Percentiles rank a stretch among this genome's conserved stretches.
Evolutionary conservation across 2,113 vertebrate genomes (phyloP).

Genomic region (Hypocryptadius cinnamomeus): DNA sequence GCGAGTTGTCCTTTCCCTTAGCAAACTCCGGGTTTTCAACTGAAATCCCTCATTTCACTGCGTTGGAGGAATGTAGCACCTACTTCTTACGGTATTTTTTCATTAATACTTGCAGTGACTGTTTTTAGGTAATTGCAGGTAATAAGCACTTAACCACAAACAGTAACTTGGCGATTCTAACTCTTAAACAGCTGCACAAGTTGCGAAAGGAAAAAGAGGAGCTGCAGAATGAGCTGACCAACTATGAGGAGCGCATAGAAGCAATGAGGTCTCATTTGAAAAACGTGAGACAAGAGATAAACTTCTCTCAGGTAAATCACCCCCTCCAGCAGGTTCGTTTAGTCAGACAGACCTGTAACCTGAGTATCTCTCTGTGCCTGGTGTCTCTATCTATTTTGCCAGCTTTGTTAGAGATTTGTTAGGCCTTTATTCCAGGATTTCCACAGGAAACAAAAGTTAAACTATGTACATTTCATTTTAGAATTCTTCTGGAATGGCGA

Average conservation of each 20-base stretch:
- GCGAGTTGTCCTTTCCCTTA: background rate
- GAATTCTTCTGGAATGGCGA: background rate
- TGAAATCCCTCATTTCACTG: fast-evolving
- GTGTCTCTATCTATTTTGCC: fast-evolving
- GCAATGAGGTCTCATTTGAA: constrained; percentile 72
- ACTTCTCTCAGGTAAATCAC: constrained; percentile 75
- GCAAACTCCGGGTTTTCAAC: background rate
- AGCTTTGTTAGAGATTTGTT: background rate
- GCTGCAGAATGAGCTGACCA: constrained; percentile 68
- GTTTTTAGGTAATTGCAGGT: background rate
- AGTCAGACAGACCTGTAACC: background rate
- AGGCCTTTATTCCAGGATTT: background rate
- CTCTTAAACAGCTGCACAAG: constrained; percentile 65
- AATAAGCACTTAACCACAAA: background rate
- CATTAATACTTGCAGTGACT: too few species aligned
- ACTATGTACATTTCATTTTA: background rate
- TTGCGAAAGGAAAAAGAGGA: constrained; percentile 68
- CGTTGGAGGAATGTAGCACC: fast-evolving
- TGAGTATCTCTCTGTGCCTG: too few species aligned
- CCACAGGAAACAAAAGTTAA: background rate
- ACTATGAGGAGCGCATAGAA: constrained; percentile 70
- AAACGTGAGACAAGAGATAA: constrained; percentile 79
- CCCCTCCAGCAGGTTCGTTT: fast-evolving
- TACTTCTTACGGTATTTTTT: fast-evolving
- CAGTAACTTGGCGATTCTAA: background rate